phyloP scores from a whole-genome alignment of 2,888 invertebrate genomes.

The Eugnorisma glareosa region DNA sequence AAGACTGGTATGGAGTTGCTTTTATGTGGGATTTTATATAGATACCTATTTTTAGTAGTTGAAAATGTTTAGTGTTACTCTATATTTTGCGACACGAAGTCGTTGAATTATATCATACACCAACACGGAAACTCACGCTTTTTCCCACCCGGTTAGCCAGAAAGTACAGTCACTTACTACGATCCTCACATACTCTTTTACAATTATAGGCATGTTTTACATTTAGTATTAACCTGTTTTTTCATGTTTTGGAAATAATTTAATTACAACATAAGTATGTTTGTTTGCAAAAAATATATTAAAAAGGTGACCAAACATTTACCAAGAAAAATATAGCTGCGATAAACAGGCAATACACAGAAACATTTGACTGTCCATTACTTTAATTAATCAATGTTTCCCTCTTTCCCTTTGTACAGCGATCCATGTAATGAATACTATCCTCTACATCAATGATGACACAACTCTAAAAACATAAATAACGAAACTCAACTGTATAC shows the following conservation, averaged over 20 bases:
- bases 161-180: not conserved
- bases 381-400: conserved; percentile 31
- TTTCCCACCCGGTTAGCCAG: not conserved
- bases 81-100: not conserved
- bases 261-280: not conserved
- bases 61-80: not conserved
- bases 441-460: conserved; percentile 13
- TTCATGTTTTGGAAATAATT: not conserved
- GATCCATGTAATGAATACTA: conserved; percentile 24
- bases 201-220: not conserved
- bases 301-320: not conserved
- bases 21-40: not conserved
- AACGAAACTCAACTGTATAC: conserved; percentile 23
- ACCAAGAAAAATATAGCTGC: not conserved
- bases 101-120: not conserved
- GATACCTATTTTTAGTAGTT: not conserved
- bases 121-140: not conserved
- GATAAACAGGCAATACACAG: conserved; percentile 16
- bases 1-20: conserved; percentile 17
- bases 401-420: not conserved
- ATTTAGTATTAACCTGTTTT: not conserved
- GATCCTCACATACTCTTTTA: not conserved
- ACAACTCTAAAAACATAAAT: conserved; percentile 22
- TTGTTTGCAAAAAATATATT: not conserved
- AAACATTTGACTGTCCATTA: conserved; percentile 46